Conservation (phyloP, 2,797 vertebrate genomes). For the Siniperca scherzeri region DNA sequence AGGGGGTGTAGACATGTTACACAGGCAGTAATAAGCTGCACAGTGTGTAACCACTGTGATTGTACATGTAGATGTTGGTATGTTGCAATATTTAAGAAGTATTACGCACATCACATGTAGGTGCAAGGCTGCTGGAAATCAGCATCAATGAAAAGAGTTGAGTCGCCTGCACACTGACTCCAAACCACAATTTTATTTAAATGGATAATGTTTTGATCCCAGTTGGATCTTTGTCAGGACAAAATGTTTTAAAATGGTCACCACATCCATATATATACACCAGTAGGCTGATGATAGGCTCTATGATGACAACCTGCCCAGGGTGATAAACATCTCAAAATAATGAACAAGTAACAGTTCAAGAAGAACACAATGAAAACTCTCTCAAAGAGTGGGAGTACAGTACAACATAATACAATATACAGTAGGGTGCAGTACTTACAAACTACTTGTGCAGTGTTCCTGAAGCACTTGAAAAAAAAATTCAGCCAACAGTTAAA, state of each 20-base stretch:
- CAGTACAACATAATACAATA: not conserved
- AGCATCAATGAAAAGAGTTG: slow-evolving; percentile 7
- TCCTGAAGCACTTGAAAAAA: not conserved
- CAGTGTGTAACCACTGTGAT: slow-evolving; percentile 25
- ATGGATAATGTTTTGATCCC: not conserved
- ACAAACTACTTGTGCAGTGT: not conserved
- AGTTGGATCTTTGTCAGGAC: not conserved
- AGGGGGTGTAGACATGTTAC: slow-evolving; percentile 30
- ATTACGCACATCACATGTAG: not conserved
- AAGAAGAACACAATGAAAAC: not conserved
- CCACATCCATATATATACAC: slow-evolving; percentile 4
- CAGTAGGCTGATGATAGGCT: not conserved
- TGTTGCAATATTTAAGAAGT: slow-evolving; percentile 26
- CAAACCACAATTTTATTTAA: slow-evolving; percentile 11
- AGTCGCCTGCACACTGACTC: not conserved
- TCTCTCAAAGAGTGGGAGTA: not conserved
- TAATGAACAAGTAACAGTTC: not conserved
- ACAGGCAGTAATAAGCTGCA: slow-evolving; percentile 20
- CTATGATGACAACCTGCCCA: not conserved
- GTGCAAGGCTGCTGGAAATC: slow-evolving; percentile 1
- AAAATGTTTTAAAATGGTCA: not conserved
- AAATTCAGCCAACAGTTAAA: not conserved
- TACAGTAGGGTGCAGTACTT: not conserved
- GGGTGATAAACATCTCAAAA: not conserved
- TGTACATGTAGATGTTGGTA: slow-evolving; percentile 22